These are phyloP conservation scores for Melospiza georgiana DNA, from an alignment of 2,113 vertebrate genomes.

Conservation along the genomic window DNA sequence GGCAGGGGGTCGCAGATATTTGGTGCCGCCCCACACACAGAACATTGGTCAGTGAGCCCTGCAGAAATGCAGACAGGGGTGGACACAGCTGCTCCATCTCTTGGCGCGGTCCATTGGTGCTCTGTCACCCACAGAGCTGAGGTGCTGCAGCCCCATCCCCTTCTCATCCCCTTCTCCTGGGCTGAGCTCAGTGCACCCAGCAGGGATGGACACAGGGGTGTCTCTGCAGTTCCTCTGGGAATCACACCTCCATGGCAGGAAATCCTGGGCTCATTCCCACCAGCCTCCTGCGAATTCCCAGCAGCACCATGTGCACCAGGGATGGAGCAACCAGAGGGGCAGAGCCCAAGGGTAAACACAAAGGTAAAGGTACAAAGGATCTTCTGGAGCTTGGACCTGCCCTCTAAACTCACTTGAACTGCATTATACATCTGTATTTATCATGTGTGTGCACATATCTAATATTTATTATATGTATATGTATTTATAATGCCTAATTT, in stretches of 20 bases:
- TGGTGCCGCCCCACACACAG: fast-evolving
- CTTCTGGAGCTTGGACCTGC: neutral
- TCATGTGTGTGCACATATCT: neutral
- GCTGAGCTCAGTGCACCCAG: too few species aligned
- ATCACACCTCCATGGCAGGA: neutral
- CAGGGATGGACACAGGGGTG: fast-evolving
- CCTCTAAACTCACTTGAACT: neutral
- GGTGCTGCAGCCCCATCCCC: fast-evolving
- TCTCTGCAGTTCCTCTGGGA: neutral
- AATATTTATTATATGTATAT: neutral
- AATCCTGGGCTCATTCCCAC: neutral
- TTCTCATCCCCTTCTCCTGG: neutral
- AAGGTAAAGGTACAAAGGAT: neutral
- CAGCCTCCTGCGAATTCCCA: neutral
- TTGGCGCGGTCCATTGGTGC: fast-evolving
- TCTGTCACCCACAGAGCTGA: fast-evolving
- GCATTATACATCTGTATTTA: neutral
- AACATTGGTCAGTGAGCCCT: fast-evolving
- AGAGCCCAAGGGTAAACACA: fast-evolving
- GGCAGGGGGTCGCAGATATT: neutral
- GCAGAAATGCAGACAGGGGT: neutral
- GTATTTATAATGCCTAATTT: neutral
- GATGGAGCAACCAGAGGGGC: neutral
- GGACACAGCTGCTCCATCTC: fast-evolving
- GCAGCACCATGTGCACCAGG: neutral